phyloP scores from a whole-genome alignment of 2,888 invertebrate species.

The Sympetrum striolatum region DNA sequence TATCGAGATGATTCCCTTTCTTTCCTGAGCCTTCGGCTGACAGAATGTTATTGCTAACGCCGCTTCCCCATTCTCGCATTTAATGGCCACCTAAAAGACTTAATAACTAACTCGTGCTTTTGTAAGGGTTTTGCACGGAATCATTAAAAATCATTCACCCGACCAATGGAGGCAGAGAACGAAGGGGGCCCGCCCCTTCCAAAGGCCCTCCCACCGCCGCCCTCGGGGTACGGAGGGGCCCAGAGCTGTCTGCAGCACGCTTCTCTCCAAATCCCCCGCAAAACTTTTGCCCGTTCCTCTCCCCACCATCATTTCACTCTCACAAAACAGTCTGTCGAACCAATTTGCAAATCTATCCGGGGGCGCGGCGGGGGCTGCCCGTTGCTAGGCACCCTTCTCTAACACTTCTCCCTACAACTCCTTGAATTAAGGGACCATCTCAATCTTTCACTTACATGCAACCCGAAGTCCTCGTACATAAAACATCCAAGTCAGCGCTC shows the following conservation, averaged over 20 bases:
- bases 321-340: constrained; percentile 9
- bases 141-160: constrained; percentile 8
- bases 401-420: background rate
- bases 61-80: background rate
- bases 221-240: background rate
- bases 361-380: background rate
- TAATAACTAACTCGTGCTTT: background rate
- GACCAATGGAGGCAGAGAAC: background rate
- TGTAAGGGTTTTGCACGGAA: background rate
- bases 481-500: background rate
- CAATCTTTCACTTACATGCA: background rate
- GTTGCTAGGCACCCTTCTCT: background rate
- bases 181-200: background rate
- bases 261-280: background rate
- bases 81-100: background rate
- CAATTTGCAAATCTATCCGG: constrained; percentile 30
- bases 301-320: background rate
- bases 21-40: background rate
- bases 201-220: background rate
- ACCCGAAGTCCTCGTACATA: no score
- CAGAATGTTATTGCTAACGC: background rate
- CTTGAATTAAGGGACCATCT: background rate
- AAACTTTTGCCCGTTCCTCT: background rate
- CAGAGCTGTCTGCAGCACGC: background rate
- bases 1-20: background rate